Base-by-base conservation (phyloP, 2,797 vertebrate species). In the Sparus aurata region DNA sequence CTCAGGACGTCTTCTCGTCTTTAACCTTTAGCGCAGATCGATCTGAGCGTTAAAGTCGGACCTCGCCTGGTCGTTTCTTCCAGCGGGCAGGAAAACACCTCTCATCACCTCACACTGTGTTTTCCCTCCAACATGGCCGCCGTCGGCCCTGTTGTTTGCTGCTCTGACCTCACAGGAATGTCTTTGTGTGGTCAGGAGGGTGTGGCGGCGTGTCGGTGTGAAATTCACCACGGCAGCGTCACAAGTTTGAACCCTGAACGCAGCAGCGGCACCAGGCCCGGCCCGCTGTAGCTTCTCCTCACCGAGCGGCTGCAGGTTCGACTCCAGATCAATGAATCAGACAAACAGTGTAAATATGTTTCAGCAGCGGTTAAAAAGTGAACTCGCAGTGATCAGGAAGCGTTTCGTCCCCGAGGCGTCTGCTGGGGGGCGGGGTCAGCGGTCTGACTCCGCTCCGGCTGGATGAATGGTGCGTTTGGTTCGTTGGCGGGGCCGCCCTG, bases 211-310 rank as follows among this genome's bases (percentile, higher is more conserved):
- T 9, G 46, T 68, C 27, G 0, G 77, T 85, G 94, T 89, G 90
- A 94, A 86, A 94, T 94, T 92, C 84, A 66, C 59, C 90, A 81
- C 34, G 0, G 25, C 45, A n/a, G 75, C 50, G 69, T 30, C 70
- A 84, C 74, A 82, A 79, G 82, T 78, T 80, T 85, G 85, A 45
- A 55, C 58, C 66, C 25, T 77, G 66, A 86, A 79, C 49, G 17
- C 85, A 79, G 25, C 64, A 11, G 2, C 30, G 16, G 45, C 45
- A 16, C 25, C 12, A 10, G 25, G n/a, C 15, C 2, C 27, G 27
- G 4, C 27, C 27, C 27, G 18, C 18, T 15, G 30, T 12, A 17
- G 5, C 13, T 4, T 27, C 15, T 55, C 23, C 2, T 59, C 53
- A 4, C 59, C 6, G 47, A 46, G 11, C 18, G 22, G 34, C 60